phyloP scores from a whole-genome alignment of 2,888 invertebrate genomes.

The Chesias legatella region DNA sequence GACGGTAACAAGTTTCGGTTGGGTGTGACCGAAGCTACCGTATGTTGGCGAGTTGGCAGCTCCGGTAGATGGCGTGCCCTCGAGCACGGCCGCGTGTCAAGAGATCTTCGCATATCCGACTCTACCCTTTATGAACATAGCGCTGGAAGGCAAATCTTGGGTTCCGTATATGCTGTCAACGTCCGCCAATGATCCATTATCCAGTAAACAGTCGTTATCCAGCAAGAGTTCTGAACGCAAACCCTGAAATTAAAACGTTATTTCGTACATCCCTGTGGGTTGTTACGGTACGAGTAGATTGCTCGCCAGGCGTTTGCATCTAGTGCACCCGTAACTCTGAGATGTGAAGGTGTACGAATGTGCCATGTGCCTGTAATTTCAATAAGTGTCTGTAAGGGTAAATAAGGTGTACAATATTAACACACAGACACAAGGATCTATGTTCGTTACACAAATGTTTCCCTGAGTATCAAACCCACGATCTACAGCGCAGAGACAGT shows the following conservation, averaged over 20 bases:
- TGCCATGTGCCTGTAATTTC: too few relatives aligned
- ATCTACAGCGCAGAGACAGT: too few relatives aligned
- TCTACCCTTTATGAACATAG: slow-evolving; percentile 62
- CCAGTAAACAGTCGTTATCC: slow-evolving; percentile 63
- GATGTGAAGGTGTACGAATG: too few relatives aligned
- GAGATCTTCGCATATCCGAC: slow-evolving; percentile 53
- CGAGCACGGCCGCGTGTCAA: slow-evolving; percentile 77
- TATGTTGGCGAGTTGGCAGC: slow-evolving; percentile 47
- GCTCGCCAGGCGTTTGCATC: too few relatives aligned
- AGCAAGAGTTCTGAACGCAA: slow-evolving; percentile 62
- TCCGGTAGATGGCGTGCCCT: slow-evolving; percentile 51
- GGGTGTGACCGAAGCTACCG: slow-evolving; percentile 65
- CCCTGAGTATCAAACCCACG: too few relatives aligned
- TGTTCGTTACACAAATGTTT: too few relatives aligned
- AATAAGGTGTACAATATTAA: too few relatives aligned
- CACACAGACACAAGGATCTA: too few relatives aligned
- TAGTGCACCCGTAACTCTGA: too few relatives aligned
- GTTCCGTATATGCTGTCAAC: slow-evolving; percentile 58
- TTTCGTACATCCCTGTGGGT: too few relatives aligned
- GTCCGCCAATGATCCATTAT: slow-evolving; percentile 57
- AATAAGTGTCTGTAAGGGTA: too few relatives aligned
- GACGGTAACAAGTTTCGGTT: slow-evolving; percentile 35
- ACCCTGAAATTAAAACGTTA: slow-evolving; percentile 54
- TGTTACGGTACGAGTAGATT: too few relatives aligned
- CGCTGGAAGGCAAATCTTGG: slow-evolving; percentile 54